Evolutionary conservation across 1,140 invertebrate genomes (phyloP), one percentile per base, ranked within the genome.

Genomic region (Stegodyphus dumicola): DNA sequence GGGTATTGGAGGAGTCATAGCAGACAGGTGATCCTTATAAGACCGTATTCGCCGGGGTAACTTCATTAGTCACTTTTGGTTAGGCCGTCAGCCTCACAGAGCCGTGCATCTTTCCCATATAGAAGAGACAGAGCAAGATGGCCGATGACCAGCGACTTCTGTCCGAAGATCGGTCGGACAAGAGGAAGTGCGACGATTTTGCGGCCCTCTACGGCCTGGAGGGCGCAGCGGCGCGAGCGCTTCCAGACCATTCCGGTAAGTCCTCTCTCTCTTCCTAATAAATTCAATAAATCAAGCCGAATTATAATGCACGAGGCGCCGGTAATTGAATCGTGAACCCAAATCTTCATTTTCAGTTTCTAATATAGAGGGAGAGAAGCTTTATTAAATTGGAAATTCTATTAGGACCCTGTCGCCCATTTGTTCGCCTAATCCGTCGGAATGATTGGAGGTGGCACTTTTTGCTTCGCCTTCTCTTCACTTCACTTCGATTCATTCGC

Each of bases 41-140:
- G 88, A 88, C 84, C 88, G 87, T 88, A 88, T 89, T 87, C 67
- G 81, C 65, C 48, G 75, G 54, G 86, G 84, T 90, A 90, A 90
- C 88, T 89, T 90, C 88, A 88, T 90, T 90, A 90, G 89, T 89
- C 89, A 90, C 89, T 89, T 90, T 90, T 90, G 89, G 89, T 90
- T 90, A 87, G 87, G 87, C 48, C 74, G 85, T 88, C 77, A 85
- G 75, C 73, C 51, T 85, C 56, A 69, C 69, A 52, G 53, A 56
- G 13, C 56, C 87, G 86, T 85, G 84, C 83, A 87, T 87, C 88
- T 87, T 87, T 87, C 86, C 86, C 86, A 79, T 65, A 18, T 64
- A 56, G 51, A 52, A 77, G 84, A 64, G 75, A 78, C 64, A 71
- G 33, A 17, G 17, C 67, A 85, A 77, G 60, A 85, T 85, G 84